phyloP scores from a whole-genome alignment of 2,888 invertebrate genomes.

The Dorcus parallelipipedus region DNA sequence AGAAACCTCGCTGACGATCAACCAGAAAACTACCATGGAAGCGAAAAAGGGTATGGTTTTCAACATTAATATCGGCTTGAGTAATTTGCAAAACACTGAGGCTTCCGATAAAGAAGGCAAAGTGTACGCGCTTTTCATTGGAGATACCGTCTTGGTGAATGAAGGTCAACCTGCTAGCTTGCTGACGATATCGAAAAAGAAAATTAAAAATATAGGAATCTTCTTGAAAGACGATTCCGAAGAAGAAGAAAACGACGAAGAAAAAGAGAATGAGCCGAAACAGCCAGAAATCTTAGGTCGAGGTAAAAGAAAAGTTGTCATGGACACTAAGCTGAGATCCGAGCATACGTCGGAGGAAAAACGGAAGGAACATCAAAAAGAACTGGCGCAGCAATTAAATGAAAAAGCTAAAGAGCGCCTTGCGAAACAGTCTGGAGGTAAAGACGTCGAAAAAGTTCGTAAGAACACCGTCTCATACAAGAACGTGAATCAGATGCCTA shows the following conservation, averaged over 20 bases:
- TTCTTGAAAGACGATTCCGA: constrained; percentile 89
- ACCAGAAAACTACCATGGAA: constrained; percentile 77
- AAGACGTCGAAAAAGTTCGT: constrained; percentile 83
- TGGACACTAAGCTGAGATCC: constrained; percentile 89
- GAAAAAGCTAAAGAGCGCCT: constrained; percentile 90
- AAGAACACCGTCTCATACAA: constrained; percentile 97
- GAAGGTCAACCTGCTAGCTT: constrained; percentile 80
- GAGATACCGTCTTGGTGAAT: constrained; percentile 94
- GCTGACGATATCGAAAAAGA: constrained; percentile 90
- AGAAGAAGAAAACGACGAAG: constrained; percentile 74
- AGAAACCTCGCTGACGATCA: constrained; percentile 89
- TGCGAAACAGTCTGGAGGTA: constrained; percentile 81
- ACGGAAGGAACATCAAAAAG: constrained; percentile 93
- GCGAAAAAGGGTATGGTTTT: constrained; percentile 92
- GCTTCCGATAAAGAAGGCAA: constrained; percentile 85
- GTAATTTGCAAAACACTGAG: constrained; percentile 77
- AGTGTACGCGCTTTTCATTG: constrained; percentile 89
- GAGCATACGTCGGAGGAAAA: constrained; percentile 97
- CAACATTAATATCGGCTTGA: constrained; percentile 90
- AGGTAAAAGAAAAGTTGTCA: constrained; percentile 84
- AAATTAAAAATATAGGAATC: constrained; percentile 92
- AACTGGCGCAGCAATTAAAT: constrained; percentile 85
- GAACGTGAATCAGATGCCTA: constrained; percentile 85
- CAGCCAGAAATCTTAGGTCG: constrained; percentile 62
- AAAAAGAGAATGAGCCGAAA: constrained; percentile 68